Conservation (phyloP, 2,797 vertebrate species). For the Naso thynnoides region DNA sequence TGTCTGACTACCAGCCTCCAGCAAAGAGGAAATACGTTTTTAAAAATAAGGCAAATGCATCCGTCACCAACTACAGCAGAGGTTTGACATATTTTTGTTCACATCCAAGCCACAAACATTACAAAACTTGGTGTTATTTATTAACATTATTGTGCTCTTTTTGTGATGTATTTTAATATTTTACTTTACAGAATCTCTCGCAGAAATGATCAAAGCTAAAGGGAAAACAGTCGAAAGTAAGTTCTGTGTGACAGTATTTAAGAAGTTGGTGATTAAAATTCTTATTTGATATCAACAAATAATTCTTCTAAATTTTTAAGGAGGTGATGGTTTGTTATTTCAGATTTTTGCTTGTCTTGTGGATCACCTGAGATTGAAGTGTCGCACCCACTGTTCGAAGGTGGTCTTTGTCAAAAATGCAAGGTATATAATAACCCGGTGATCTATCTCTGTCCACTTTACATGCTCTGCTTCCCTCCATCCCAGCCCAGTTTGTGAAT, state of each 20-base stretch:
- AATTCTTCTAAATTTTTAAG: background rate
- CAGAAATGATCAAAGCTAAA: slow-evolving; percentile 61
- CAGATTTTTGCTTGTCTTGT: slow-evolving; percentile 87
- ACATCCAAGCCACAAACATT: background rate
- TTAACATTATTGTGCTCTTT: background rate
- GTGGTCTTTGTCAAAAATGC: slow-evolving; percentile 85
- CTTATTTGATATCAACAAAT: background rate
- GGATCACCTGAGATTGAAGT: slow-evolving; percentile 69
- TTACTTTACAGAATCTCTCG: slow-evolving; percentile 73
- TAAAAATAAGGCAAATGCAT: slow-evolving; percentile 58
- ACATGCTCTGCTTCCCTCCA: slow-evolving; percentile 27
- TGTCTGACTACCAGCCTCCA: slow-evolving; percentile 83
- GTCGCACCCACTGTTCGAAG: slow-evolving; percentile 85
- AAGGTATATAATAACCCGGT: slow-evolving; percentile 75
- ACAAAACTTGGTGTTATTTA: background rate
- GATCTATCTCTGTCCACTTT: slow-evolving; percentile 2
- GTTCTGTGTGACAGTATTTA: background rate
- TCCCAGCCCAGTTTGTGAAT: slow-evolving; percentile 38
- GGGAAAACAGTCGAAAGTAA: slow-evolving; percentile 79
- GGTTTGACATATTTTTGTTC: slow-evolving; percentile 61
- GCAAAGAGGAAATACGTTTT: slow-evolving; percentile 81
- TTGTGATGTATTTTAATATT: slow-evolving; percentile 25
- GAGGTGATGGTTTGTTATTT: slow-evolving; percentile 28
- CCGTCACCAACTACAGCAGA: slow-evolving; percentile 51
- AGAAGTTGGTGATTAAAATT: background rate